Evolutionary conservation across 37 sponge, comb jelly and placozoan genomes (phyloP), one percentile per base, ranked within the genome.

Genomic region (Amphimedon queenslandica): DNA sequence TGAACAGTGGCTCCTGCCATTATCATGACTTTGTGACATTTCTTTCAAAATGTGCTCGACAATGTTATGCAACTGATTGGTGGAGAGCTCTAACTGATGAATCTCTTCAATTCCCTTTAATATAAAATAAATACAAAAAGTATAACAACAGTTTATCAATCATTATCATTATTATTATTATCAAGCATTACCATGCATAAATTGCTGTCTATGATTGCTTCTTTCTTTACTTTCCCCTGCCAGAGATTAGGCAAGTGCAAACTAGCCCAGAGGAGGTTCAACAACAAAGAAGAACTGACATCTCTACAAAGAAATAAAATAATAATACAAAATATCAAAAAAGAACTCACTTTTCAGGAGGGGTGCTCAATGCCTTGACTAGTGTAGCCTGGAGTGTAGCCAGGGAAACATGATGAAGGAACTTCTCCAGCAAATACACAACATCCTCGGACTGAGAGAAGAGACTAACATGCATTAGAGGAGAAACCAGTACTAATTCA

Each of bases 261-360:
- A 69, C 91, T 82, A 8, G 91, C 91, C 91, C 86, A 90, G 63
- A 90, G 39, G 51, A 85, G 81, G 65, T 90, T 85, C 41, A 90
- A 57, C 31, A 85, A 77, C n/a, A 83, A 28, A 18, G 42, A 39
- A 25, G 25, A 47, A 47, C 13, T 13, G 8, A 47, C 13, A 47
- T 18, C 13, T 18, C 13, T 47, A 18, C 53, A 18, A 13, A 47
- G 13, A 47, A 18, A 47, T 47, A 47, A 18, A n/a, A n/a, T n/a
- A n/a, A n/a, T n/a, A n/a, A n/a, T n/a, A n/a, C n/a, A n/a, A n/a
- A n/a, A n/a, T n/a, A n/a, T n/a, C n/a, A n/a, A n/a, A n/a, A n/a
- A n/a, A n/a, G n/a, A n/a, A n/a, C n/a, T n/a, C n/a, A n/a, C n/a
- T n/a, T n/a, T n/a, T n/a, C n/a, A n/a, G n/a, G n/a, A n/a, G n/a